Percentiles rank a stretch among this genome's conserved stretches.
Conservation (phyloP, 2,113 vertebrate genomes). For the Petrocephalus zakoni region DNA sequence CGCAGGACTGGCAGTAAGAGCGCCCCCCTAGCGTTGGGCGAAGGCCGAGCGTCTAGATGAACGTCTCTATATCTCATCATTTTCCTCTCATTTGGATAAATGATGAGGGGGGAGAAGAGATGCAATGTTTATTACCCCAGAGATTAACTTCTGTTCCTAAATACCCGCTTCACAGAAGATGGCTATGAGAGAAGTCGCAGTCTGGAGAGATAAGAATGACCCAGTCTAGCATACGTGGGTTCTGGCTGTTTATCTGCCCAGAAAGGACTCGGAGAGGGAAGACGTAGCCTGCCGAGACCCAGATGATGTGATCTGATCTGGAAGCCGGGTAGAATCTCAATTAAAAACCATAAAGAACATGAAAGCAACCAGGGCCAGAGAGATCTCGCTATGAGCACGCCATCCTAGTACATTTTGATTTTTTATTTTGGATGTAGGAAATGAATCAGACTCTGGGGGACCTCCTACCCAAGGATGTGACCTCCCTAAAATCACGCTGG, state of each 20-base stretch:
- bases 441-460: background rate
- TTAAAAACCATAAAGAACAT: background rate
- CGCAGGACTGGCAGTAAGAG: background rate
- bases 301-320: slow-evolving; percentile 10
- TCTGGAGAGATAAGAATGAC: slow-evolving; percentile 28
- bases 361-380: background rate
- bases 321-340: background rate
- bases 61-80: slow-evolving; percentile 22
- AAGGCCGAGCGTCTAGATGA: background rate
- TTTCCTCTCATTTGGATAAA: slow-evolving; percentile 29
- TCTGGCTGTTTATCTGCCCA: slow-evolving; percentile 13
- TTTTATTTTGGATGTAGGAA: background rate
- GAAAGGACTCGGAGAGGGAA: slow-evolving; percentile 9
- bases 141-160: slow-evolving; percentile 30
- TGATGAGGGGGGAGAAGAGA: slow-evolving; percentile 24
- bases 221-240: slow-evolving; percentile 6
- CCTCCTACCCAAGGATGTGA: background rate
- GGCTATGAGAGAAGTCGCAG: slow-evolving; percentile 20
- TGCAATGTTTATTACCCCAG: slow-evolving; percentile 27
- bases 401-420: slow-evolving; percentile 1
- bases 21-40: background rate
- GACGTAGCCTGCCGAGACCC: background rate
- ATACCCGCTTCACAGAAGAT: slow-evolving; percentile 19
- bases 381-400: background rate
- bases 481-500: background rate